These are phyloP conservation scores for Platalea minor DNA, from an alignment of 2,797 vertebrate genomes.

Conservation along the genomic window DNA sequence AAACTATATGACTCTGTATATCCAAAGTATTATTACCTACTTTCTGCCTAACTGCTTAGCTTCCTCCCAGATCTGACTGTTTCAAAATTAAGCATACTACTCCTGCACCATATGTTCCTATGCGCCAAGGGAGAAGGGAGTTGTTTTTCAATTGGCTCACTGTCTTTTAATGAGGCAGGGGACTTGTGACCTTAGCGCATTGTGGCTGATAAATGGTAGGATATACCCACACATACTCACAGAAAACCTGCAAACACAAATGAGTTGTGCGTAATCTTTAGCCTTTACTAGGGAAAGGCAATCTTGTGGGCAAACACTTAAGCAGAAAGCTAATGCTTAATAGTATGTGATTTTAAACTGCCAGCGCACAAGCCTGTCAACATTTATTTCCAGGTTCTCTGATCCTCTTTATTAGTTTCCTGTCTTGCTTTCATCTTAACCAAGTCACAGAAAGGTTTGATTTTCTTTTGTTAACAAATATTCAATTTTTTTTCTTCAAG, in stretches of 20 bases:
- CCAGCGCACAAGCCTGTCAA: constrained; percentile 35
- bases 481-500: background rate
- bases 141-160: constrained; percentile 42
- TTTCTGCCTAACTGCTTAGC: constrained; percentile 30
- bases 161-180: constrained; percentile 33
- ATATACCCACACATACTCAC: background rate
- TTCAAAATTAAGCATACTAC: constrained; percentile 40
- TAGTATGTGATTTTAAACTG: constrained; percentile 33
- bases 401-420: constrained; percentile 64
- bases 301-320: constrained; percentile 45
- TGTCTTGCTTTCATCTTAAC: constrained; percentile 34
- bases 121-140: background rate
- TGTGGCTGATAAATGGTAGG: constrained; percentile 43
- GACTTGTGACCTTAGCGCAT: constrained; percentile 46
- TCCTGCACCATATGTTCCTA: constrained; percentile 30
- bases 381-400: constrained; percentile 53
- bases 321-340: constrained; percentile 40
- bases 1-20: background rate
- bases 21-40: background rate
- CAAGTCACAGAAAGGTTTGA: constrained; percentile 2
- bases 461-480: constrained; percentile 30
- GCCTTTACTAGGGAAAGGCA: constrained; percentile 25
- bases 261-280: constrained; percentile 35
- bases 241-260: constrained; percentile 43
- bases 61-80: constrained; percentile 18